Evolutionary conservation across 2,797 vertebrate genomes (phyloP).

Genomic region (Bufotes viridis): DNA sequence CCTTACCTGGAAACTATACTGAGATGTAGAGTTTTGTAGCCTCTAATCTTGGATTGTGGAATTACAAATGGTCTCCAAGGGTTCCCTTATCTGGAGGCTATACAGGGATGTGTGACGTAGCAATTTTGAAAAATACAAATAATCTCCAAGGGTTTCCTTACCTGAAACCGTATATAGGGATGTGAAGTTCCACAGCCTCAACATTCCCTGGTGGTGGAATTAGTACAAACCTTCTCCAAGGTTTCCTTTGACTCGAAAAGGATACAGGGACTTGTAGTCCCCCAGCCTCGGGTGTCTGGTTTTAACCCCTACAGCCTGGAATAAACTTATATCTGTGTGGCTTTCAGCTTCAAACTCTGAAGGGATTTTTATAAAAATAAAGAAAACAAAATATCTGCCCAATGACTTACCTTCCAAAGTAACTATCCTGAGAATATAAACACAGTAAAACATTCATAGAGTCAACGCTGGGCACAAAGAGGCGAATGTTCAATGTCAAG

Average conservation of each 20-base stretch:
- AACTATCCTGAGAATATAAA: constrained; percentile 37
- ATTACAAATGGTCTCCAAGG: neutral
- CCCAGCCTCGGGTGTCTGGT: neutral
- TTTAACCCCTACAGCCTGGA: constrained; percentile 1
- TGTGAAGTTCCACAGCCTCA: too few species aligned
- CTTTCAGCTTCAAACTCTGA: constrained; percentile 2
- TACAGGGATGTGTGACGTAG: neutral
- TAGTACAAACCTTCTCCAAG: too few species aligned
- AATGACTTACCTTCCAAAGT: constrained; percentile 38
- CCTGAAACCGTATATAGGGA: too few species aligned
- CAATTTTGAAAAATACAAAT: too few species aligned
- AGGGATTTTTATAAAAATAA: constrained; percentile 25
- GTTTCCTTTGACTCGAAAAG: too few species aligned
- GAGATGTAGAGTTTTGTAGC: neutral
- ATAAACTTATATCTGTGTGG: neutral
- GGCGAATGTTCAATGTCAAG: constrained; percentile 46
- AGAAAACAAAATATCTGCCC: neutral
- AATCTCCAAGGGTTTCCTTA: too few species aligned
- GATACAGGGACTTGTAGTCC: too few species aligned
- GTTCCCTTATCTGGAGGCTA: neutral
- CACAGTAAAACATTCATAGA: constrained; percentile 46
- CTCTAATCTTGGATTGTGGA: neutral
- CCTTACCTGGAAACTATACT: neutral
- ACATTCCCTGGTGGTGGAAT: neutral
- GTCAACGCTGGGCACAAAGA: constrained; percentile 37